Conservation (phyloP, 2,797 vertebrate species). For the Hemitrygon akajei region DNA sequence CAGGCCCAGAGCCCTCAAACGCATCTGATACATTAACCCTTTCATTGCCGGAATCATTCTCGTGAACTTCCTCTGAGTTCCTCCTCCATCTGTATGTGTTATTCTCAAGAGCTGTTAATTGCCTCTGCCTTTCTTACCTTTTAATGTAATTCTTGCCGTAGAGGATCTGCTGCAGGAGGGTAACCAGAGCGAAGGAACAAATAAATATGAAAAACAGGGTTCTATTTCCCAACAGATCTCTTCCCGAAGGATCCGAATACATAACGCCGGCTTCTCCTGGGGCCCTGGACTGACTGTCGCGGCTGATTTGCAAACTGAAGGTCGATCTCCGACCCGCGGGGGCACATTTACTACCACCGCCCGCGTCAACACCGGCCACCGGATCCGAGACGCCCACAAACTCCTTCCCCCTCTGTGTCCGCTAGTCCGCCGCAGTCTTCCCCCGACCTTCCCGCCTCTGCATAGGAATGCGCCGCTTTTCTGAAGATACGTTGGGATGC, state of each 20-base stretch:
- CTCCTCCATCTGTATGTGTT: too few relatives aligned
- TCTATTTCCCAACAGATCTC: constrained; percentile 88
- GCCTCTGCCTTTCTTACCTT: constrained; percentile 72
- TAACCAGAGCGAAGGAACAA: constrained; percentile 95
- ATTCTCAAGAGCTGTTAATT: too few relatives aligned
- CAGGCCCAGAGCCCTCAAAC: too few relatives aligned
- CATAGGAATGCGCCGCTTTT: not conserved
- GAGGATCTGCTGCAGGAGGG: constrained; percentile 90
- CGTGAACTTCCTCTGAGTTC: too few relatives aligned
- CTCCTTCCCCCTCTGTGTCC: not conserved
- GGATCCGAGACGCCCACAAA: not conserved
- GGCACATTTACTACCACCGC: not conserved
- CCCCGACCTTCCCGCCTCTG: not conserved
- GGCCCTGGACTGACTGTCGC: not conserved
- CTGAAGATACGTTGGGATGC: not conserved
- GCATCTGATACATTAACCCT: too few relatives aligned
- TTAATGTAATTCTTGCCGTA: constrained; percentile 94
- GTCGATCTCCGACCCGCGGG: not conserved
- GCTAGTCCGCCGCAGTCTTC: not conserved
- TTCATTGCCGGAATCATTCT: too few relatives aligned
- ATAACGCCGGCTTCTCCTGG: constrained; percentile 42
- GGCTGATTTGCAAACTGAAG: not conserved
- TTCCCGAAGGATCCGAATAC: constrained; percentile 87
- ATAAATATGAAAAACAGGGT: constrained; percentile 97
- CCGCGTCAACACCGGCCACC: not conserved